Conservation (phyloP, 2,113 vertebrate species). For the Ceratotherium simum region DNA sequence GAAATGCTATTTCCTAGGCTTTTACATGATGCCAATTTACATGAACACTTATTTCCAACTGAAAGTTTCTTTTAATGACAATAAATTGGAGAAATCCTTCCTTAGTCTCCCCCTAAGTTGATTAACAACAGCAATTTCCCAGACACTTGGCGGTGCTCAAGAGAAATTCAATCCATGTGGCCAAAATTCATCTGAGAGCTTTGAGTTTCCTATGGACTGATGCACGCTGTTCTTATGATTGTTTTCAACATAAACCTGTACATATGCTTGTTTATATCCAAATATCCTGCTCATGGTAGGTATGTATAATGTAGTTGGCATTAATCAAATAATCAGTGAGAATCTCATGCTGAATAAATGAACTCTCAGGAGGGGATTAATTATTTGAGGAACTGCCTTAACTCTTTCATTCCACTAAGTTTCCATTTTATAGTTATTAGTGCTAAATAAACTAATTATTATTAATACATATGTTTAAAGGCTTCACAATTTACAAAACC, state of each 20-base stretch:
- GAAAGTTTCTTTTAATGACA: constrained; percentile 54
- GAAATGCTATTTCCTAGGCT: not conserved
- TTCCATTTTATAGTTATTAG: not conserved
- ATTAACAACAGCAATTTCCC: not conserved
- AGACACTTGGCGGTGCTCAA: not conserved
- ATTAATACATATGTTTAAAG: not conserved
- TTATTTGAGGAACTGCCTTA: constrained; percentile 34
- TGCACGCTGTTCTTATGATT: not conserved
- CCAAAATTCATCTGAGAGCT: not conserved
- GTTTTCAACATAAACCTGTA: constrained; percentile 34
- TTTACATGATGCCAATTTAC: not conserved
- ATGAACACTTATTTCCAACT: not conserved
- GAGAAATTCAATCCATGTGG: not conserved
- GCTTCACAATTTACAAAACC: not conserved
- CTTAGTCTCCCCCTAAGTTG: not conserved
- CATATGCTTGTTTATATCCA: not conserved
- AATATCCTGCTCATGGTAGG: not conserved
- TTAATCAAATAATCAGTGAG: not conserved
- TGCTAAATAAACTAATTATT: constrained; percentile 8
- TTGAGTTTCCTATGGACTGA: not conserved
- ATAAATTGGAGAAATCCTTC: not conserved
- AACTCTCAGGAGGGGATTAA: not conserved
- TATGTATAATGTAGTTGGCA: not conserved
- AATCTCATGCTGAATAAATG: not conserved
- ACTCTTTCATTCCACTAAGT: constrained; percentile 38